A percentile compares a stretch with the other conserved stretches of the same genome.
These are phyloP conservation scores for Rhopalosiphum nymphaeae DNA, from an alignment of 2,888 invertebrate genomes.

Conservation along the genomic window DNA sequence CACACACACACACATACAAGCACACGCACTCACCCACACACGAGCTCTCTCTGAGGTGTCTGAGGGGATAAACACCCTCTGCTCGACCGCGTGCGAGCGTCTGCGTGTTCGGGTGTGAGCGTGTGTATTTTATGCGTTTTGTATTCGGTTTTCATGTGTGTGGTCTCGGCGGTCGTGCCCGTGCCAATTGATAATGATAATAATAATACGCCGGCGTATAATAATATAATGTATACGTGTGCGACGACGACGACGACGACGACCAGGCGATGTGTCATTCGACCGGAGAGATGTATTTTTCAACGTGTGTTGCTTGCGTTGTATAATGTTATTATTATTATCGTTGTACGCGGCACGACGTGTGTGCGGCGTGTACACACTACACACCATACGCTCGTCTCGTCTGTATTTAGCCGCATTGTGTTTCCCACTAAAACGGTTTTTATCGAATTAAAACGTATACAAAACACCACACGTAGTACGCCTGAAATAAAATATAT, in stretches of 20 bases:
- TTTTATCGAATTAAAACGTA: constrained; percentile 35
- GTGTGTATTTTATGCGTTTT: not conserved
- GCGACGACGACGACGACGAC: not conserved
- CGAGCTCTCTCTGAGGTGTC: constrained; percentile 25
- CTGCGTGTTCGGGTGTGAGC: not conserved
- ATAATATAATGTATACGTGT: not conserved
- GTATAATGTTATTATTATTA: not conserved
- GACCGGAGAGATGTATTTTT: constrained; percentile 41
- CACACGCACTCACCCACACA: no score
- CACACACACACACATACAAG: not conserved
- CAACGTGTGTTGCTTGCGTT: not conserved
- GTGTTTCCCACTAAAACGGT: not conserved
- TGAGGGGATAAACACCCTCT: constrained; percentile 47
- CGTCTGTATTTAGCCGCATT: not conserved
- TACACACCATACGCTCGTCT: not conserved
- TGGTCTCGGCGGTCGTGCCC: constrained; percentile 58
- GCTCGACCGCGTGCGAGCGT: not conserved
- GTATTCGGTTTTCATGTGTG: constrained; percentile 41
- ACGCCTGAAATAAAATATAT: not conserved
- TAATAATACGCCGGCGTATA: constrained; percentile 3
- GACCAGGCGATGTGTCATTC: constrained; percentile 32
- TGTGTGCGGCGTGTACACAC: no score
- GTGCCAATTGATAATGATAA: constrained; percentile 63
- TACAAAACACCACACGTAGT: not conserved
- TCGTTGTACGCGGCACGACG: not conserved